A percentile compares a stretch with the other conserved stretches of the same genome.
Evolutionary conservation across 2,888 invertebrate species (phyloP).

Genomic region (Allophyes oxyacanthae): DNA sequence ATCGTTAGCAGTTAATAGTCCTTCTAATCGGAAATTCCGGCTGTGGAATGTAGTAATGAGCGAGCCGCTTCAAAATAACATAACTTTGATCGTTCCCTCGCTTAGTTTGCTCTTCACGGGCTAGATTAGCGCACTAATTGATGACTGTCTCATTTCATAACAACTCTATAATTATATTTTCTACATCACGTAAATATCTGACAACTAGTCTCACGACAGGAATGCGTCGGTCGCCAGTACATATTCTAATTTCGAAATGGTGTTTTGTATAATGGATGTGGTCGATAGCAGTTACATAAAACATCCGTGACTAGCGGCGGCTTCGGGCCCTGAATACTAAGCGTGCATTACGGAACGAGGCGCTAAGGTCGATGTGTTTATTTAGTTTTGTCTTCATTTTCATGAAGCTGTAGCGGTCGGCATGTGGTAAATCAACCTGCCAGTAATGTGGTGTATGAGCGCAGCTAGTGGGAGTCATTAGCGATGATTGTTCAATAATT

Average conservation of each 20-base stretch:
- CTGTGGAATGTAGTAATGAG: constrained; percentile 32
- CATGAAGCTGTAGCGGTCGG: background rate
- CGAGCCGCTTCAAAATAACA: constrained; percentile 14
- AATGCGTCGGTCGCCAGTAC: constrained; percentile 24
- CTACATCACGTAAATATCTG: background rate
- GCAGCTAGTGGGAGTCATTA: constrained; percentile 1
- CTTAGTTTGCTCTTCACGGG: background rate
- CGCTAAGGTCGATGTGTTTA: background rate
- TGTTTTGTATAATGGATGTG: constrained; percentile 19
- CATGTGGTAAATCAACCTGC: constrained; percentile 5
- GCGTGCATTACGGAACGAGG: constrained; percentile 12
- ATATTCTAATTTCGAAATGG: constrained; percentile 39
- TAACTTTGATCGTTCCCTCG: constrained; percentile 18
- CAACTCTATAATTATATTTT: constrained; percentile 2
- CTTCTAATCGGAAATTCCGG: constrained; percentile 26
- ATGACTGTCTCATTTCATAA: constrained; percentile 1
- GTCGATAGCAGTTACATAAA: constrained; percentile 20
- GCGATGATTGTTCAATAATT: constrained; percentile 10
- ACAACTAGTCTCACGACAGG: constrained; percentile 1
- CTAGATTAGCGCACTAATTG: constrained; percentile 9
- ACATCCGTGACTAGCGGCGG: background rate
- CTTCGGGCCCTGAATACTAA: constrained; percentile 25
- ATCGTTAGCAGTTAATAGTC: constrained; percentile 42
- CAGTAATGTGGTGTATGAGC: background rate
- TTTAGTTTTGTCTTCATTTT: no score